Conservation (phyloP, 2,888 invertebrate genomes). For the Drosophila aldrichi region DNA sequence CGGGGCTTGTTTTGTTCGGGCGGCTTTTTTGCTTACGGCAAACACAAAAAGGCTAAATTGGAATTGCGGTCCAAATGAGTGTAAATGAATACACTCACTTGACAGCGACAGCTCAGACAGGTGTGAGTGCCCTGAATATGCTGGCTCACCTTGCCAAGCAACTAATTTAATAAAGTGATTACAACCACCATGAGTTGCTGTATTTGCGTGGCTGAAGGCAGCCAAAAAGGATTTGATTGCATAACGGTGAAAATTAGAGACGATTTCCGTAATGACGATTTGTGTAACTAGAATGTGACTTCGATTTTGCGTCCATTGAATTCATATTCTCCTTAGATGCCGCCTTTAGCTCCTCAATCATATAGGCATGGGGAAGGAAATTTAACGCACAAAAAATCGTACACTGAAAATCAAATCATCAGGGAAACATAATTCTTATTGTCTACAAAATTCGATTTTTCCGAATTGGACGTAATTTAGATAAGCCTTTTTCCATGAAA, state of each 20-base stretch:
- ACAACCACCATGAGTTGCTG: conserved; percentile 17
- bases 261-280: not conserved
- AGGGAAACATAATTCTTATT: too few relatives aligned
- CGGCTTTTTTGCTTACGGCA: too few relatives aligned
- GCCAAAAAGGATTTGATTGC: not conserved
- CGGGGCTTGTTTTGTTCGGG: conserved; percentile 19
- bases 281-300: too few relatives aligned
- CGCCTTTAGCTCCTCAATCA: too few relatives aligned
- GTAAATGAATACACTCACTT: conserved; percentile 50
- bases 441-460: not conserved
- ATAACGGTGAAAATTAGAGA: not conserved
- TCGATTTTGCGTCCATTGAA: not conserved
- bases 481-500: not conserved
- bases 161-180: conserved; percentile 41
- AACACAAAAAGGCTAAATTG: conserved; percentile 6
- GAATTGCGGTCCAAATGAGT: conserved; percentile 28
- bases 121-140: conserved; percentile 23
- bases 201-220: conserved; percentile 5
- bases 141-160: conserved; percentile 37
- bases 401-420: too few relatives aligned
- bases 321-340: too few relatives aligned
- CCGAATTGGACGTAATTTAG: not conserved
- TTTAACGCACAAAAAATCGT: too few relatives aligned
- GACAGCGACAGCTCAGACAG: conserved; percentile 4
- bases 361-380: too few relatives aligned